Evolutionary conservation across 2,113 vertebrate species (phyloP).

Genomic region (Fregetta grallaria): DNA sequence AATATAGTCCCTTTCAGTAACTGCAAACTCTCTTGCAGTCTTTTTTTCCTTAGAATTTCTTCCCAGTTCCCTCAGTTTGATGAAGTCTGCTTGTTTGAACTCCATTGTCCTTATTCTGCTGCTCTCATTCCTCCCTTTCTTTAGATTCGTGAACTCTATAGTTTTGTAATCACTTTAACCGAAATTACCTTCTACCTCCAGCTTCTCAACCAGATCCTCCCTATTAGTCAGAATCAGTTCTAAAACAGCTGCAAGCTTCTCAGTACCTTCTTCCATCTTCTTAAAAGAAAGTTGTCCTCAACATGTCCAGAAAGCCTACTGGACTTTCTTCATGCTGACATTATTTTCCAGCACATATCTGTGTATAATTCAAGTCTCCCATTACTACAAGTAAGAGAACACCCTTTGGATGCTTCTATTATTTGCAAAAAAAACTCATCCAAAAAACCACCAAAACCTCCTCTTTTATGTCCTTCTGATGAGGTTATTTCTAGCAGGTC

Average conservation of each 20-base stretch:
- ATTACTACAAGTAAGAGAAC: neutral
- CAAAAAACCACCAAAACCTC: neutral
- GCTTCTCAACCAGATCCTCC: neutral
- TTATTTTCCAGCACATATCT: neutral
- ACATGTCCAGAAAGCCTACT: neutral
- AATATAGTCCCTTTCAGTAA: neutral
- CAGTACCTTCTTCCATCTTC: neutral
- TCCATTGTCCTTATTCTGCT: constrained; percentile 19
- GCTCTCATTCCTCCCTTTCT: neutral
- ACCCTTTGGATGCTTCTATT: neutral
- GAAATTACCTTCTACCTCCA: constrained; percentile 12
- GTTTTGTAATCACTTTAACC: constrained; percentile 24
- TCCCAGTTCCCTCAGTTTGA: constrained; percentile 22
- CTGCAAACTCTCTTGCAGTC: neutral
- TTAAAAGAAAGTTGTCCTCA: neutral
- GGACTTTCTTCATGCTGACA: neutral
- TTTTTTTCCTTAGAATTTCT: constrained; percentile 11
- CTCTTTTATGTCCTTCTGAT: neutral
- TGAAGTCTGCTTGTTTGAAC: constrained; percentile 15
- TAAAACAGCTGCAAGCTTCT: constrained; percentile 4
- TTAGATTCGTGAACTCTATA: constrained; percentile 15
- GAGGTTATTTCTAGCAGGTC: neutral
- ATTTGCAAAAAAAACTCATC: neutral
- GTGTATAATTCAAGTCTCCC: neutral
- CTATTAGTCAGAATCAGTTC: neutral